Evolutionary conservation across 2,797 vertebrate genomes (phyloP).

Genomic region (Hydrolagus colliei): DNA sequence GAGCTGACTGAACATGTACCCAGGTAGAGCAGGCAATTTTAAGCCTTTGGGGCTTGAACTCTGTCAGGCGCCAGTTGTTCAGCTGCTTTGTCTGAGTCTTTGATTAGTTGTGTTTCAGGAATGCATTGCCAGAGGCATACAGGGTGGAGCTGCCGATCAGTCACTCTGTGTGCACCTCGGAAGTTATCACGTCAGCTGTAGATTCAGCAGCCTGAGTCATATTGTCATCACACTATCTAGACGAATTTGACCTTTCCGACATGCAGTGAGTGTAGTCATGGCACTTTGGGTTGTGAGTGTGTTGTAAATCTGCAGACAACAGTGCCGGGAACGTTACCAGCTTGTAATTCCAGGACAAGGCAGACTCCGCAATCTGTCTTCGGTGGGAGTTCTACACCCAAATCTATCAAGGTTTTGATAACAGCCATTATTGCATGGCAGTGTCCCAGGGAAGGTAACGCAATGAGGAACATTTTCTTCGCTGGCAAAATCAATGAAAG

Average conservation of each 20-base stretch:
- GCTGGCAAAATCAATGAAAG: too few relatives aligned
- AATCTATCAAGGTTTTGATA: too few relatives aligned
- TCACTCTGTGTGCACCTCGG: neutral
- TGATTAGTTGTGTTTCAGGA: neutral
- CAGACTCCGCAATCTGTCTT: too few relatives aligned
- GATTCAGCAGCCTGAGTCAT: neutral
- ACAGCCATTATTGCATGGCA: too few relatives aligned
- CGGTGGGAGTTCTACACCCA: too few relatives aligned
- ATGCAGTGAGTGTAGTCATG: neutral
- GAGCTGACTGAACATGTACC: neutral
- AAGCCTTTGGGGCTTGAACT: neutral
- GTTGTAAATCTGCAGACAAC: neutral
- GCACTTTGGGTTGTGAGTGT: neutral
- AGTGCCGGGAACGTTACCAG: too few relatives aligned
- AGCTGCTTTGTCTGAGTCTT: too few relatives aligned
- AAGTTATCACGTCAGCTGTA: neutral
- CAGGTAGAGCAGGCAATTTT: neutral
- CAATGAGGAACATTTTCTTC: too few relatives aligned
- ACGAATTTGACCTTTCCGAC: neutral
- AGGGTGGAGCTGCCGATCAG: neutral
- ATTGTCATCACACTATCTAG: neutral
- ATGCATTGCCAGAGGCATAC: conserved; percentile 7
- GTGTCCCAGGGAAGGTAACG: too few relatives aligned
- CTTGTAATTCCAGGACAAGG: too few relatives aligned
- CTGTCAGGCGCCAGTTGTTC: neutral